phyloP scores from a whole-genome alignment of 2,888 invertebrate genomes.

The Drosophila anomalata region DNA sequence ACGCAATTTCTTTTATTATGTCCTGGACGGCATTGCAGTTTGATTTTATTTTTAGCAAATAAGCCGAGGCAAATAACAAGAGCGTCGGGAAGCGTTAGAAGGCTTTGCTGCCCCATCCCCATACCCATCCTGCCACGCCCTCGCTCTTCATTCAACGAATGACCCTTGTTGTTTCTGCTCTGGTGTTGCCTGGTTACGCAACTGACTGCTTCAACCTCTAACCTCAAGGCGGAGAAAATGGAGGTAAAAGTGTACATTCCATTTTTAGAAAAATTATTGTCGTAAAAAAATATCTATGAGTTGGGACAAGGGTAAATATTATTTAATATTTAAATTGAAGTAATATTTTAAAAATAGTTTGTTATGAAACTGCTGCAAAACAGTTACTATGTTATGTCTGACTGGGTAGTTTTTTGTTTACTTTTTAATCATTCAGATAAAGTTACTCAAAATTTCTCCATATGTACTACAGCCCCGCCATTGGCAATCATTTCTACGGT shows the following conservation, averaged over 20 bases:
- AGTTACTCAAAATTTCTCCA: neutral
- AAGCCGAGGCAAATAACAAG: constrained; percentile 64
- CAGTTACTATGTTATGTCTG: no score
- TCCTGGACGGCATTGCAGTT: constrained; percentile 57
- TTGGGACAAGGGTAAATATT: neutral
- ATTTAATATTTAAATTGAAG: neutral
- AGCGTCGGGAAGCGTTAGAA: constrained; percentile 20
- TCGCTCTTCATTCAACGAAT: constrained; percentile 47
- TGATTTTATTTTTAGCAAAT: constrained; percentile 74
- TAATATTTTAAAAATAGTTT: neutral
- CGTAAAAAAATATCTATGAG: neutral
- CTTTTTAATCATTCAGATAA: neutral
- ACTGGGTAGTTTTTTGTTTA: neutral
- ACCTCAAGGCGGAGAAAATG: neutral
- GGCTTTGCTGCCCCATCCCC: constrained; percentile 29
- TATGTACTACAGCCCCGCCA: constrained; percentile 34
- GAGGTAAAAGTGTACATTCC: neutral
- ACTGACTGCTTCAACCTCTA: constrained; percentile 9
- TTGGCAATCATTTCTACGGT: constrained; percentile 75
- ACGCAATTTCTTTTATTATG: constrained; percentile 63
- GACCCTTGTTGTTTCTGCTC: constrained; percentile 51
- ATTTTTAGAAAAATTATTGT: neutral
- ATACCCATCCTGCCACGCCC: neutral
- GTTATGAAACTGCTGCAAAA: no score
- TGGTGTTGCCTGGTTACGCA: constrained; percentile 65